Percentiles rank a stretch among this genome's conserved stretches.
These are phyloP conservation scores for Gallinago paraguaiae DNA, from an alignment of 2,113 vertebrate species.

Conservation along the genomic window DNA sequence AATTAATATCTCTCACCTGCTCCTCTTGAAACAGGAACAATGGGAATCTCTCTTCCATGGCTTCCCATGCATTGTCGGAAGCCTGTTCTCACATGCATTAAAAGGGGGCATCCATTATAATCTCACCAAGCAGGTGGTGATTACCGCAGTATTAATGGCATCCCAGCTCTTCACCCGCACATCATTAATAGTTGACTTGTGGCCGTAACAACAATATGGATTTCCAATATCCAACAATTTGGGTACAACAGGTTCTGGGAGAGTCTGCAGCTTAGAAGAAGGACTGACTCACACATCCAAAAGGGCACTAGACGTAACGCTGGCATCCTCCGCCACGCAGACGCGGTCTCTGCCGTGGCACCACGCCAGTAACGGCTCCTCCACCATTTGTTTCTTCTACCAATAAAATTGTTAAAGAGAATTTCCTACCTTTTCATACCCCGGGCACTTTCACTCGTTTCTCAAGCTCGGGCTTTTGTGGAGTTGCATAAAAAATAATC, in stretches of 20 bases:
- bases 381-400: conserved; percentile 20
- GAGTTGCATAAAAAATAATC: not conserved
- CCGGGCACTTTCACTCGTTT: conserved; percentile 59
- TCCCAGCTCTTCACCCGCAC: not conserved
- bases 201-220: not conserved
- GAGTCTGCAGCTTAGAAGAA: not conserved
- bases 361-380: not conserved
- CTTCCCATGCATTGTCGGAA: not conserved
- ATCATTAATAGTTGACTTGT: not conserved
- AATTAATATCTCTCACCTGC: not conserved
- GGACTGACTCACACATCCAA: not conserved
- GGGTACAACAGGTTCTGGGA: not conserved
- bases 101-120: not conserved
- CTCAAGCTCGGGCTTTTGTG: conserved; percentile 27
- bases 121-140: not conserved
- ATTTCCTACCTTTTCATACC: conserved; percentile 54
- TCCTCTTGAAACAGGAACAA: not conserved
- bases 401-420: conserved; percentile 37
- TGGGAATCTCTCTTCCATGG: not conserved
- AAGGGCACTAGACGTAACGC: not conserved
- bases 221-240: not conserved
- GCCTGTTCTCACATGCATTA: not conserved
- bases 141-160: not conserved
- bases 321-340: not conserved
- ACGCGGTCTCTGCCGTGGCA: not conserved